phyloP scores from a whole-genome alignment of 30 jellyfish, hydroid and myxozoan genomes.

The Haliclystus octoradiatus region DNA sequence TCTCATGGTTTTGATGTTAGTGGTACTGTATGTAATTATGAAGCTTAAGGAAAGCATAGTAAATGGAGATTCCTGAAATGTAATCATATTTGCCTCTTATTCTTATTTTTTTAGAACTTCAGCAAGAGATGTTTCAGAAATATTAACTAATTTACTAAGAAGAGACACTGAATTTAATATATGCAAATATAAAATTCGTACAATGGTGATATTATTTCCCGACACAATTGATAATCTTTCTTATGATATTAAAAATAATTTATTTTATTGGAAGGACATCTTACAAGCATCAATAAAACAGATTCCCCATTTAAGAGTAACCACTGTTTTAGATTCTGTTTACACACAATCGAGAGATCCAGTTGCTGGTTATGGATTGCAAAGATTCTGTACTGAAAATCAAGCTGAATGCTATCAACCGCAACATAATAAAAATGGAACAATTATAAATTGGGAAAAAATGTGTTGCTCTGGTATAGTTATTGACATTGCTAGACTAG shows the following conservation, averaged over 20 bases:
- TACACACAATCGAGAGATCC: not conserved
- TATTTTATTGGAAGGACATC: not conserved
- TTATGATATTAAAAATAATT: not conserved
- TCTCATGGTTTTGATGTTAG: too few relatives aligned
- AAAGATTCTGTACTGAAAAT: not conserved
- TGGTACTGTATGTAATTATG: too few relatives aligned
- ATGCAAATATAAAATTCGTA: not conserved
- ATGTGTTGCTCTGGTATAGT: slow-evolving; percentile 4
- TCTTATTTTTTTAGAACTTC: too few relatives aligned
- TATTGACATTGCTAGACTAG: not conserved
- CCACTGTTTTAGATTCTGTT: not conserved
- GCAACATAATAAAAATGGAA: not conserved
- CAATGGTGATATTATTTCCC: too few relatives aligned
- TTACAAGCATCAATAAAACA: not conserved
- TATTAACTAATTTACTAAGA: too few relatives aligned
- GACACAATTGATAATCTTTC: not conserved
- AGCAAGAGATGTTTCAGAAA: too few relatives aligned
- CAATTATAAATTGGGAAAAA: not conserved
- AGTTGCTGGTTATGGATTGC: not conserved
- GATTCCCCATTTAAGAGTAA: not conserved
- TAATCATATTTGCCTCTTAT: too few relatives aligned
- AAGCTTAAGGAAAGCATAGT: too few relatives aligned
- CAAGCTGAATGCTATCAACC: not conserved
- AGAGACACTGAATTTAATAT: not conserved
- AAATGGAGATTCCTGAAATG: too few relatives aligned